Evolutionary conservation across 2,113 vertebrate species (phyloP), one percentile per base, ranked within the genome.

Genomic region (Clupea harengus): DNA sequence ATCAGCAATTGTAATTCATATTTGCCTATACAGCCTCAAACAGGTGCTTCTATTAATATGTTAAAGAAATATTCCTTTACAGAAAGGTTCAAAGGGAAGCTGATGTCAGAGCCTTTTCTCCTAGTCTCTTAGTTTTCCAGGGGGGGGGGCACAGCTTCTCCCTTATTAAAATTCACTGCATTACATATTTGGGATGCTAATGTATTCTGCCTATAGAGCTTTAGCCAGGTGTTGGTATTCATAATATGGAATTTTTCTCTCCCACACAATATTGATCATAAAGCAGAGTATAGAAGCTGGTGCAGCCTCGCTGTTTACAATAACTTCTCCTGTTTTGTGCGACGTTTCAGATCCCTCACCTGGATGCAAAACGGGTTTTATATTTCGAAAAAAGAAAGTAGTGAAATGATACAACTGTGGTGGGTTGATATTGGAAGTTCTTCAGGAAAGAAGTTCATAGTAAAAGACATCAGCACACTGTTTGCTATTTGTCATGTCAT

Each of bases 201-300:
- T 72, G 64, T 32, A 72, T 72, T 72, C 25, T 72, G 64, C 64
- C 64, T 32, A 72, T 72, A 72, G 64, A 72, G 25, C 9, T 25
- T 11, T 72, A 2, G 8, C 64, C 64, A 72, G 64, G 64, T 72
- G 64, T 72, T 72, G 28, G 64, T 72, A 72, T 72, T 72, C 64
- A 72, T 72, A 72, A 72, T 72, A 72, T 72, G 64, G 64, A 72
- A 72, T 32, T 72, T 72, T 72, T 32, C 64, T 72, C 32, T 11
- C 32, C 28, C 13, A 72, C 64, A 72, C 64, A 72, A 25, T 32
- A 2, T 6, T 28, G 25, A 25, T 72, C 64, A 72, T 72, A 28
- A 32, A 13, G 64, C 2, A 28, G 25, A 3, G 64, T 28, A 32
- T 72, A 32, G 64, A 2, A 15, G 64, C 28, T 28, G 25, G 64